Evolutionary conservation across 2,888 invertebrate species (phyloP), one percentile per base, ranked within the genome.

Genomic region (Dynastes hyllus): DNA sequence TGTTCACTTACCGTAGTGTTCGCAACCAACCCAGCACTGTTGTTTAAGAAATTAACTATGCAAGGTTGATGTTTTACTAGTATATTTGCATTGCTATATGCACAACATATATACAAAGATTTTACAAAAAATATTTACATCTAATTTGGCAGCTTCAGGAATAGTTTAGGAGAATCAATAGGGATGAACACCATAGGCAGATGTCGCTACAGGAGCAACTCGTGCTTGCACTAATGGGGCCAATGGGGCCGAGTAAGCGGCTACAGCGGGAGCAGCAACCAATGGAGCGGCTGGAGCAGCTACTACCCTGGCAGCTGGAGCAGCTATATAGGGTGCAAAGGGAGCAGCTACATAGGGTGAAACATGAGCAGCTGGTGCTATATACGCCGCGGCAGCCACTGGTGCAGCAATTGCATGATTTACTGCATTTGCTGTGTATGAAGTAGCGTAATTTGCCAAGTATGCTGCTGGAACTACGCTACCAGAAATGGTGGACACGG

Each of bases 321-420:
- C 86, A 66, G 86, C 84, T 2, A 88, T 86, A 22, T 86, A 83
- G 63, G 88, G 86, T 4, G 87, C 84, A 66, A 87, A 84, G 53
- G 78, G 79, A 45, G 29, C 45, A 61, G 61, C 16, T 13, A 66
- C 4, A 9, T 40, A 66, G n/a, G 66, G 66, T 22, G 81, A 80
- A 29, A 81, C 82, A 63, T 78, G 79, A 50, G 81, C 82, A 29
- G 89, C 82, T 1, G 79, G 79, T 9, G 69, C 69, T 16, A 61
- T 87, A 27, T 50, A 40, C 13, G 45, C 16, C 29, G 89, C 82
- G 0, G 45, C 16, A 29, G 89, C 82, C 1, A 86, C 84, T 0
- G 95, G 95, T 9, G 93, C 91, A 32, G 94, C 94, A 2, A 94
- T 91, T 0, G 95, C 95, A 84, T 95, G 95, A 89, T 95, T 94